These are phyloP conservation scores for Tiliacea aurago DNA, from an alignment of 2,888 invertebrate genomes.

Conservation along the genomic window DNA sequence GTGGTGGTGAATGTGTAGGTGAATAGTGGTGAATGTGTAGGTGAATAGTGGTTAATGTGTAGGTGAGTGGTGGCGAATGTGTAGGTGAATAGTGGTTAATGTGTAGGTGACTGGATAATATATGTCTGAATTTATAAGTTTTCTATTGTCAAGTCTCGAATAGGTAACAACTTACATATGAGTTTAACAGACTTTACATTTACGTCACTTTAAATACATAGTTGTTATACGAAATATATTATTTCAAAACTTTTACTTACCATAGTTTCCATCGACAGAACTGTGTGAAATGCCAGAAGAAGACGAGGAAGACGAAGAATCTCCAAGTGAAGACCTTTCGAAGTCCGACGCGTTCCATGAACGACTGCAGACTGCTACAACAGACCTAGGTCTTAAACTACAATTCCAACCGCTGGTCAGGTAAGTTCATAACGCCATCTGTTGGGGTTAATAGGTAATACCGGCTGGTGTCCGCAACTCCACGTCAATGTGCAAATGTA, in stretches of 20 bases:
- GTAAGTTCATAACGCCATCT: conserved; percentile 76
- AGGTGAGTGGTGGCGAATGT: too few relatives aligned
- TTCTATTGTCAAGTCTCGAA: too few relatives aligned
- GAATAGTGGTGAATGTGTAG: too few relatives aligned
- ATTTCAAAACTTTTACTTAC: neutral
- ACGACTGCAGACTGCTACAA: conserved; percentile 90
- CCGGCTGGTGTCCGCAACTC: too few relatives aligned
- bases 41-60: too few relatives aligned
- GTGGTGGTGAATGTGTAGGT: too few relatives aligned
- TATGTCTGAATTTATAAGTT: too few relatives aligned
- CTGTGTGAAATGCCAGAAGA: conserved; percentile 94
- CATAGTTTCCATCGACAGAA: conserved; percentile 81
- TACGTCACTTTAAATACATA: neutral
- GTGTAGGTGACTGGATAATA: too few relatives aligned
- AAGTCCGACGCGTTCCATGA: conserved; percentile 88
- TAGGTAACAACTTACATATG: too few relatives aligned
- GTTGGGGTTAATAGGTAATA: too few relatives aligned
- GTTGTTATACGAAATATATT: neutral
- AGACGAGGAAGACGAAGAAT: conserved; percentile 90
- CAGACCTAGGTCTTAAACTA: conserved; percentile 92
- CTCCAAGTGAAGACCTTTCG: conserved; percentile 70
- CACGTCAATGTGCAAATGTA: too few relatives aligned
- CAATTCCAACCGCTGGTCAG: conserved; percentile 91
- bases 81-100: too few relatives aligned
- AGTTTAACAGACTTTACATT: neutral